Conservation (phyloP, 2,113 vertebrate genomes). For the Nycticorax nycticorax region DNA sequence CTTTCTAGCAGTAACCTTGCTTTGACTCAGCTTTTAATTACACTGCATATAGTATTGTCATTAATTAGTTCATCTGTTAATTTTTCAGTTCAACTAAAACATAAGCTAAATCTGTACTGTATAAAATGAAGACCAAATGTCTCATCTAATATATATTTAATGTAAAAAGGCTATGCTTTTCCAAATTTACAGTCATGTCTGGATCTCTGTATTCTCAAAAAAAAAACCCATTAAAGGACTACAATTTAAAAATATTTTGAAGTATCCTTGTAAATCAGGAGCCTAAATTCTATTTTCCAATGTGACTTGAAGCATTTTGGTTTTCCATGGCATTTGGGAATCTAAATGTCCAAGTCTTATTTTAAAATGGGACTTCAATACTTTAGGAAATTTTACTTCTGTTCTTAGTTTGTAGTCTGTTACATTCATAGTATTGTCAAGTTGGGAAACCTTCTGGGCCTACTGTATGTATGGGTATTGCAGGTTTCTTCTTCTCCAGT, state of each 20-base stretch:
- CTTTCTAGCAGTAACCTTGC: background rate
- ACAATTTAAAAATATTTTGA: background rate
- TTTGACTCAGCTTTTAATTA: background rate
- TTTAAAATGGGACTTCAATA: background rate
- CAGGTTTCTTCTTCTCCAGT: background rate
- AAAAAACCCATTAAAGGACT: background rate
- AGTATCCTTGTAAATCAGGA: background rate
- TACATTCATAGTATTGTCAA: background rate
- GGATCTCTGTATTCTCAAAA: background rate
- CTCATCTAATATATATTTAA: background rate
- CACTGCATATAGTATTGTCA: background rate
- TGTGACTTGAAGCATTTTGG: background rate
- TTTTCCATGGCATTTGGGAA: background rate
- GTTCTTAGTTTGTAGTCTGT: background rate
- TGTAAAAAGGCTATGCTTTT: background rate
- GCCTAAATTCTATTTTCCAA: background rate
- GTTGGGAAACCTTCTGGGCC: background rate
- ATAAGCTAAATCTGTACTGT: background rate
- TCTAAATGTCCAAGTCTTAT: background rate
- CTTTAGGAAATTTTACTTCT: background rate
- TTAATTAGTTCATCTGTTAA: background rate
- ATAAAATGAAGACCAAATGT: background rate
- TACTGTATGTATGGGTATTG: background rate
- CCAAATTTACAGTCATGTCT: background rate
- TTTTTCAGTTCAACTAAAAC: background rate